Evolutionary conservation across 1,140 invertebrate genomes (phyloP), one percentile per base, ranked within the genome.

Genomic region (Matsumurasca onukii): DNA sequence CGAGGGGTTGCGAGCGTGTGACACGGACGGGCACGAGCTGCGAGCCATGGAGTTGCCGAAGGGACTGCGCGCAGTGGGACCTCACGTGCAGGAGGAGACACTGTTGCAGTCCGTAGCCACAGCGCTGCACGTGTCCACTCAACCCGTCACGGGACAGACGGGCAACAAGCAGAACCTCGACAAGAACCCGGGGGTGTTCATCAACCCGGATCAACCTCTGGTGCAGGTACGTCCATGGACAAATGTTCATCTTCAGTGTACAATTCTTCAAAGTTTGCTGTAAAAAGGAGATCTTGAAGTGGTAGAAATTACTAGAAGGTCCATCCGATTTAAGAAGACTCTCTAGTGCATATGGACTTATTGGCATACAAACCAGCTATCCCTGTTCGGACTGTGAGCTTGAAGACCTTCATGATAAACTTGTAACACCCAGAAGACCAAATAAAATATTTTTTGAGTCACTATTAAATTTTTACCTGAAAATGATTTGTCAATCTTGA

Each of bases 121-220:
- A 25, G 91, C 92, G 17, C 80, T 95, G 20, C 92, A 95, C 77
- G 86, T 93, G 29, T 90, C 91, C 0, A 86, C 86, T 27, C 86
- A 91, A 74, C 89, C 91, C 2, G 91, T 98, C 0, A 93, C 92
- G 34, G 97, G 97, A 12, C 97, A 99, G 82, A 92, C 88, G 0
- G 91, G 88, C 27, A 85, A 89, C 0, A 92, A 92, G 79, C 85
- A 88, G 57, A 84, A 88, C n/a, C 85, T 98, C 65, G 88, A 95
- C 70, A 95, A 95, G 77, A 98, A 98, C 82, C 94, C 95, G 0
- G 93, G 93, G 29, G 94, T 97, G 64, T 97, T 92, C 83, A 86
- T 98, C 71, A 98, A 99, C 85, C 93, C 96, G 25, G 93, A 97
- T 70, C 97, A 99, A 80, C 97, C 97, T 31, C 83, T 98, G 39